These are phyloP conservation scores for Hedychridium roseum DNA, from an alignment of 2,888 invertebrate genomes.

Conservation along the genomic window DNA sequence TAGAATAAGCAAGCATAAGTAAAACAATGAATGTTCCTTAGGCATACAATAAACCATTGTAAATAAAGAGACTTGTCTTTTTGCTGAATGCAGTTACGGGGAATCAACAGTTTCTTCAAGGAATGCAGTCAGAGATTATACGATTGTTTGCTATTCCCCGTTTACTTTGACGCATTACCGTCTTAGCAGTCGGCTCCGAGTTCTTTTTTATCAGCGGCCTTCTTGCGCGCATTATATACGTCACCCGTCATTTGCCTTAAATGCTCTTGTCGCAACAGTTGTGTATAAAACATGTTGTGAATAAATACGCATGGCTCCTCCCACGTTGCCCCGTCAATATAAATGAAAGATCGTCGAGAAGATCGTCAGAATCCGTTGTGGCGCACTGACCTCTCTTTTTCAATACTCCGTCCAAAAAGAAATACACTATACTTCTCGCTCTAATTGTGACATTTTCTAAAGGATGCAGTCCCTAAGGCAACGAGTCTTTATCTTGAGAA, in stretches of 20 bases:
- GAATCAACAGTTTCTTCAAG: too few relatives aligned
- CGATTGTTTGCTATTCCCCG: conserved; percentile 31
- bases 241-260: conserved; percentile 22
- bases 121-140: too few relatives aligned
- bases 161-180: conserved; percentile 30
- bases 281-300: conserved; percentile 20
- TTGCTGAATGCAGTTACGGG: too few relatives aligned
- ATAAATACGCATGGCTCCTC: conserved; percentile 20
- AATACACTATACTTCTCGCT: neutral
- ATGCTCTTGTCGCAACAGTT: conserved; percentile 25
- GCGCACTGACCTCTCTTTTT: neutral
- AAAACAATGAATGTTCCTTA: too few relatives aligned
- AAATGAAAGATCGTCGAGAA: conserved; percentile 22
- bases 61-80: too few relatives aligned
- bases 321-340: conserved; percentile 22
- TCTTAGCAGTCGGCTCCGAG: conserved; percentile 16
- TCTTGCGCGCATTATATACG: conserved; percentile 5
- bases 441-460: neutral
- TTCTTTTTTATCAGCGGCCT: conserved; percentile 34
- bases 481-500: conserved; percentile 17
- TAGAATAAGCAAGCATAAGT: too few relatives aligned
- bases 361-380: neutral
- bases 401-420: neutral
- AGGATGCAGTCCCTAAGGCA: conserved; percentile 40
- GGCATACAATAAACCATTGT: too few relatives aligned